Evolutionary conservation across 2,113 vertebrate species (phyloP), one percentile per base, ranked within the genome.

Genomic region (Cynocephalus volans): DNA sequence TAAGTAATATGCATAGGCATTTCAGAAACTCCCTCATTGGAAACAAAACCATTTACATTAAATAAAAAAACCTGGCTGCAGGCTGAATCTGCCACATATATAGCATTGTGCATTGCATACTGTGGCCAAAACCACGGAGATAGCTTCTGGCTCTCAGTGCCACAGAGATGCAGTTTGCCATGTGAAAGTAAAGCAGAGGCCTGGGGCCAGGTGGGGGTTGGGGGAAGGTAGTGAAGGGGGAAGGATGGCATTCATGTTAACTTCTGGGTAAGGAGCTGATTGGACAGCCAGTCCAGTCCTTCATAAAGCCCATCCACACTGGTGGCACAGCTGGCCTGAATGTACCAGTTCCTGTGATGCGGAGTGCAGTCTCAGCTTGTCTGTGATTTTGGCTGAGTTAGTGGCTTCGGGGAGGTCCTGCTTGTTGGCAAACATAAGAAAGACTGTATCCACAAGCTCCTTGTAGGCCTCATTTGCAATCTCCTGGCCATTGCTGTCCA

Each of bases 401-500:
- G 99, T 99, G 0, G 99, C 99, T 0, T 99, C 99, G 0, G 99
- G 99, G 89, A 99, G 99, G 96, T 99, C 99, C 99, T 99, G 99
- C 99, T 99, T 99, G 13, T 65, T 69, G 67, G 67, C 67, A 18
- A 70, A 36, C 67, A 19, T 33, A 26, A 70, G 67, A 33, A 36
- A 3, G 67, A 8, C 67, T 19, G 67, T 8, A 8, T 19, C 67
- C 67, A 69, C 8, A 17, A 70, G 18, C 67, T n/a, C 17, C 67
- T 70, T 33, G 1, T 33, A 19, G 67, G 33, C 67, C n/a, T 70
- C 17, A 0, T 19, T 70, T 33, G n/a, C 8, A 8, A 3, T 31
- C 67, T 70, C 99, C 98, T 99, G 98, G 33, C n/a, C 67, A 70
- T 36, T n/a, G 67, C 8, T n/a, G 17, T 70, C 17, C 8, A n/a